Base-by-base conservation (phyloP, 1,140 invertebrate genomes). In the Wasmannia auropunctata region DNA sequence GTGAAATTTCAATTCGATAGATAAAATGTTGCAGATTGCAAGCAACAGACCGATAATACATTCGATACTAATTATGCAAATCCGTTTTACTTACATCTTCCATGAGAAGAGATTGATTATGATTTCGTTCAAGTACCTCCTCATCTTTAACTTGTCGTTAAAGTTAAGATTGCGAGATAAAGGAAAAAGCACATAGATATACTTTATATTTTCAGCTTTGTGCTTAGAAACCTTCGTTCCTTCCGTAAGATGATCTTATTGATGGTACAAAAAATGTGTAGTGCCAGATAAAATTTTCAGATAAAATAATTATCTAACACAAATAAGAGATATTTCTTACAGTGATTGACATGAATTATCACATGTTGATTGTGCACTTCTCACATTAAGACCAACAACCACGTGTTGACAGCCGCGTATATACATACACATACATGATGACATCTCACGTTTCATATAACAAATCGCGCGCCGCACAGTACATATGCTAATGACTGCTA, bases 291-390 rank as follows among this genome's bases (percentile, higher is more conserved):
- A 72, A 70, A 5, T 51, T 19, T 51, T 51, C 16, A 49, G 43
- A 49, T 70, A 70, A 51, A 72, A 46, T 31, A 28, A 37, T 58
- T 58, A 40, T 75, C 22, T 75, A 40, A 58, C 3, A 75, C 37
- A 40, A 75, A 37, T 19, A 74, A n/a, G n/a, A 28, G 16, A 49
- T 22, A 34, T n/a, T 51, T 25, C 10, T 75, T 25, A 25, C 3
- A 8, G 7, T 28, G 2, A 3, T 56, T 60, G 25, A 40, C 37
- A 76, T 56, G 6, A 34, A 56, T 54, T 22, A 74, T 37, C 7
- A 22, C 3, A 16, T 40, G 25, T 76, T 40, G 54, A 8, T 74
- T 19, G 16, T 74, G 22, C 49, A 1, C 3, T 76, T 28, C 7
- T 60, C 22, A 60, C 7, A 14, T 40, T 75, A 28, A 75, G 11